A percentile compares a stretch with the other conserved stretches of the same genome.
phyloP scores from a whole-genome alignment of 92 coral and sea anemone genomes.

The Umimayanthus kanabou region DNA sequence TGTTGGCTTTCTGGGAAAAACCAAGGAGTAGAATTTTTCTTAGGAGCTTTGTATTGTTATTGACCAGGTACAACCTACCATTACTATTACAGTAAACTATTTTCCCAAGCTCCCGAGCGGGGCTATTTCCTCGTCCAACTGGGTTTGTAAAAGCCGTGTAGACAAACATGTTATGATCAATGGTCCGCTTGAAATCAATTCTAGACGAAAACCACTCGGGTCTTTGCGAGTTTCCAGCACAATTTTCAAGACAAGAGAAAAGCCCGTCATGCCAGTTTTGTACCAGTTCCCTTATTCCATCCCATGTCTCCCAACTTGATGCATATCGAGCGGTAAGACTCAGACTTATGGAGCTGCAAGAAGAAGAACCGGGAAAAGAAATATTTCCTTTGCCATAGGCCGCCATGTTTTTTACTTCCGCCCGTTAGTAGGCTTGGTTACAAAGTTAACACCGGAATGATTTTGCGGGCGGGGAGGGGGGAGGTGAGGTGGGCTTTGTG shows the following conservation, averaged over 20 bases:
- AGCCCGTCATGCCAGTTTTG: slow-evolving; percentile 69
- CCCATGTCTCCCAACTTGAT: slow-evolving; percentile 60
- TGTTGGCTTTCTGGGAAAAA: slow-evolving; percentile 54
- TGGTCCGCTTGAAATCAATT: slow-evolving; percentile 9
- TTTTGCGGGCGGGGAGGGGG: too few species aligned
- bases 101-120: slow-evolving; percentile 38
- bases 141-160: slow-evolving; percentile 14
- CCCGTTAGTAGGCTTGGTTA: neutral
- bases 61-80: slow-evolving; percentile 39
- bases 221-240: neutral
- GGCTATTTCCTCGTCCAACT: neutral
- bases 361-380: neutral
- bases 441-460: neutral
- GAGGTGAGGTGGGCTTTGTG: too few species aligned
- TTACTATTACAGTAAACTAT: slow-evolving; percentile 40
- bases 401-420: neutral
- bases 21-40: slow-evolving; percentile 60
- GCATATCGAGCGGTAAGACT: slow-evolving; percentile 55
- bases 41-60: slow-evolving; percentile 50
- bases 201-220: neutral
- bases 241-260: slow-evolving; percentile 45
- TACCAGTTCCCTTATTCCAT: slow-evolving; percentile 58
- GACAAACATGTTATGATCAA: neutral
- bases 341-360: slow-evolving; percentile 40
- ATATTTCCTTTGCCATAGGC: neutral